phyloP scores from a whole-genome alignment of 2,797 vertebrate genomes.

The Myripristis murdjan region DNA sequence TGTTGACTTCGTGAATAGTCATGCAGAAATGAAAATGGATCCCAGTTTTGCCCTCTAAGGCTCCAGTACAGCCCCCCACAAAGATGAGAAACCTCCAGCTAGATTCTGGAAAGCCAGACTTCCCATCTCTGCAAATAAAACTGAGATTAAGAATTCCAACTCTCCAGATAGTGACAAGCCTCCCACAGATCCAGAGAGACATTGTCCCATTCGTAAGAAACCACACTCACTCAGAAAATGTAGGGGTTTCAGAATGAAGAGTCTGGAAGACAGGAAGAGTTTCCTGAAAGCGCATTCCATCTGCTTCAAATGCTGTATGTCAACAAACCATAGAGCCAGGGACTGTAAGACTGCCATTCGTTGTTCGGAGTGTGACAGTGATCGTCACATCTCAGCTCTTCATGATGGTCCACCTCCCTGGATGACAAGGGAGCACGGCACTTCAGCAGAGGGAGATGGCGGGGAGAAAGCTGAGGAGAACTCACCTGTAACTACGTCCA shows the following conservation, averaged over 20 bases:
- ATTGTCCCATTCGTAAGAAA: not conserved
- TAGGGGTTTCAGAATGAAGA: conserved; percentile 10
- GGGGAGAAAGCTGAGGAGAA: not conserved
- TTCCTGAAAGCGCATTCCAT: conserved; percentile 6
- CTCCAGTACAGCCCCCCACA: too few relatives aligned
- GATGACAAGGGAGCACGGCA: too few relatives aligned
- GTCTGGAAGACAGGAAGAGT: not conserved
- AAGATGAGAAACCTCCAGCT: too few relatives aligned
- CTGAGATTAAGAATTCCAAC: not conserved
- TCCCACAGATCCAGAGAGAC: not conserved
- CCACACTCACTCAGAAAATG: not conserved
- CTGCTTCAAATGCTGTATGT: conserved; percentile 10
- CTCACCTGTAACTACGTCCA: not conserved
- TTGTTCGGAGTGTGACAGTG: not conserved
- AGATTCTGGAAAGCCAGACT: too few relatives aligned
- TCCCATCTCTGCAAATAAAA: too few relatives aligned
- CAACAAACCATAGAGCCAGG: not conserved
- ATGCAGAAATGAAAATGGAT: conserved; percentile 31
- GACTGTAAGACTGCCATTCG: not conserved
- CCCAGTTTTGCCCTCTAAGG: conserved; percentile 24
- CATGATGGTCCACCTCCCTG: not conserved
- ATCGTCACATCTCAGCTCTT: not conserved
- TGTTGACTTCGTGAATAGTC: conserved; percentile 18
- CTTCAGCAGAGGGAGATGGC: too few relatives aligned
- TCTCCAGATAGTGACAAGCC: not conserved